Base-by-base conservation (phyloP, 2,797 vertebrate genomes). In the Okamejei kenojei region DNA sequence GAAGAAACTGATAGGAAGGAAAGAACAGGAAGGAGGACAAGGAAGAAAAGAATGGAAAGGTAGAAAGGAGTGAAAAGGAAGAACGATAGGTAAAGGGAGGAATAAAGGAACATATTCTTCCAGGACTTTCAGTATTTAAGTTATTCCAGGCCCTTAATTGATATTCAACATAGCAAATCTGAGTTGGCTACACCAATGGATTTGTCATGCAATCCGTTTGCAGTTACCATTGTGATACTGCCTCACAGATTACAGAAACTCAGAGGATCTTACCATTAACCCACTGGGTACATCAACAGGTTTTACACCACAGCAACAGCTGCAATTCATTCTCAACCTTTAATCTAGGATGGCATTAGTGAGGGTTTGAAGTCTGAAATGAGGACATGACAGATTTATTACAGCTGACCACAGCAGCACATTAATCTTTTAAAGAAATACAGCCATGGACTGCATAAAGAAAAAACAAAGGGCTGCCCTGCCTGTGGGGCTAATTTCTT, bases 301-400 rank as follows among this genome's bases (percentile, higher is more conserved):
- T 23, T 19, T 76, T n/a, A 76, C 38, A 76, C 38, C 73, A 54
- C 38, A 54, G 1, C 9, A 35, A 35, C 9, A 92, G 90, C 45
- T 76, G 71, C 38, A 76, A 92, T 54, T 92, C 90, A 13, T 76
- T 92, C 71, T n/a, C 23, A 58, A 92, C 21, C 71, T 76, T 92
- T 54, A 92, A 54, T 54, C 38, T 92, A 7, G 13, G 71, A 76
- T 73, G 45, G 29, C 73, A 92, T 74, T 92, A 76, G 21, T 45
- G 38, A 54, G 71, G 32, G 90, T n/a, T 54, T 54, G 58, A 92
- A 92, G 73, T 19, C 13, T 74, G 71, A 74, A 21, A 3, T 74
- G 90, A 76, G 71, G 26, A 58, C 32, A 76, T 76, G 73, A n/a
- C 71, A 92, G 90, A 92, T 92, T 54, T 76, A 76, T 92, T 35